These are phyloP conservation scores for Mycetomoellerius zeteki DNA, from an alignment of 1,140 invertebrate species.

Conservation along the genomic window DNA sequence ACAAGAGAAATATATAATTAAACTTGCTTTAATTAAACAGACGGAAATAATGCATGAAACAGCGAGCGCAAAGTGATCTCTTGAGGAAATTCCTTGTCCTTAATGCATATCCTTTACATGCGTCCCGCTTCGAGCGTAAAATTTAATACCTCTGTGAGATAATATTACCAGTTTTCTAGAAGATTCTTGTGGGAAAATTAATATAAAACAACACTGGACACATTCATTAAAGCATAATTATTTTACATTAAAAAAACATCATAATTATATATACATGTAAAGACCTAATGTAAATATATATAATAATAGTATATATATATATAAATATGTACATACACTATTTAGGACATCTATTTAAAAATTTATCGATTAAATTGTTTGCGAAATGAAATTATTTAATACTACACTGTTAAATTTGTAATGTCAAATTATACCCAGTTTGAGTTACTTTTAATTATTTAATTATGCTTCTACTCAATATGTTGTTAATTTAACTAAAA, in stretches of 20 bases:
- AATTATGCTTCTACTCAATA: no score
- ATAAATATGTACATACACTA: background rate
- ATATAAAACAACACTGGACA: constrained; percentile 1
- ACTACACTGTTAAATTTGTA: background rate
- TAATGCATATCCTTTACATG: background rate
- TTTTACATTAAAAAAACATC: background rate
- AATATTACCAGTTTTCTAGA: constrained; percentile 6
- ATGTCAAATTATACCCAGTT: no score
- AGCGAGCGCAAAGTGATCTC: background rate
- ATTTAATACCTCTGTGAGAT: constrained; percentile 17
- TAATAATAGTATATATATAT: no score
- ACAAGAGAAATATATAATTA: background rate
- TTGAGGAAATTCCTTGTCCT: background rate
- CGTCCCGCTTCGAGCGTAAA: background rate
- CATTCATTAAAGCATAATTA: constrained; percentile 35
- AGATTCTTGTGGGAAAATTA: constrained; percentile 14
- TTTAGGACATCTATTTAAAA: background rate
- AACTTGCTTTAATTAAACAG: constrained; percentile 33
- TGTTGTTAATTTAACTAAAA: no score
- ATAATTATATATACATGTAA: background rate
- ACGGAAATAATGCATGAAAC: constrained; percentile 15
- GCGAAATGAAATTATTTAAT: background rate
- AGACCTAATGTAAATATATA: background rate
- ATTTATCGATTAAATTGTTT: background rate
- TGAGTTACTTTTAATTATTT: no score